Conservation (phyloP, 2,888 invertebrate species). For the Macrosiphum euphorbiae region DNA sequence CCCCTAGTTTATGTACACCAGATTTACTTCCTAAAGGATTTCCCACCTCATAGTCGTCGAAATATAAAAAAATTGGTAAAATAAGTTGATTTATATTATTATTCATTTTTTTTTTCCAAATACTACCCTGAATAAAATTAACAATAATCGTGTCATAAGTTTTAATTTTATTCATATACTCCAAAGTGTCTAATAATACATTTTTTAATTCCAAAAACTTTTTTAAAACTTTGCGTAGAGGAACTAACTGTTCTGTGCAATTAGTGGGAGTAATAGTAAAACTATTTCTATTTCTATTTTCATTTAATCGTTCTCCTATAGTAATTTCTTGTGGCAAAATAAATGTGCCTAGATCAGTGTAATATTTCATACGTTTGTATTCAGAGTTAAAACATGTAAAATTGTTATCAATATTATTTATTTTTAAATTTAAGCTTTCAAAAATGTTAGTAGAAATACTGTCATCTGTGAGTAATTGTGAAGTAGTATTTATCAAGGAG, state of each 20-base stretch:
- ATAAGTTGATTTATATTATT: not conserved
- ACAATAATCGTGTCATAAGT: not conserved
- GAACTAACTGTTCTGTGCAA: not conserved
- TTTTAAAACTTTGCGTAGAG: not conserved
- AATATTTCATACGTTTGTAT: conserved; percentile 36
- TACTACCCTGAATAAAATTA: conserved; percentile 43
- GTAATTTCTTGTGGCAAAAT: conserved; percentile 23
- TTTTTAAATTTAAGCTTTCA: too few relatives aligned
- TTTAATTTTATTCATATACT: not conserved
- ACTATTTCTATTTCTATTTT: not conserved
- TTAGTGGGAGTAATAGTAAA: not conserved
- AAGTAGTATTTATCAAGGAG: not conserved
- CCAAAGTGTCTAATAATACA: not conserved
- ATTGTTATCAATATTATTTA: too few relatives aligned
- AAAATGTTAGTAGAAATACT: too few relatives aligned
- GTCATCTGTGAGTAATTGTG: not conserved
- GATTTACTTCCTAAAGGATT: conserved; percentile 29
- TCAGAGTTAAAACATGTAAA: not conserved
- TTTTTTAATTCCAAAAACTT: conserved; percentile 31
- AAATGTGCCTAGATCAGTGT: not conserved
- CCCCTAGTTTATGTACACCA: conserved; percentile 42
- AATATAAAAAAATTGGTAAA: conserved; percentile 1
- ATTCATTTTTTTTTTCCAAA: not conserved
- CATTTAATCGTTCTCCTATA: not conserved
- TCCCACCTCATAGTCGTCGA: not conserved